Conservation (phyloP, 1,140 invertebrate species). For the Temnothorax nylanderi region DNA sequence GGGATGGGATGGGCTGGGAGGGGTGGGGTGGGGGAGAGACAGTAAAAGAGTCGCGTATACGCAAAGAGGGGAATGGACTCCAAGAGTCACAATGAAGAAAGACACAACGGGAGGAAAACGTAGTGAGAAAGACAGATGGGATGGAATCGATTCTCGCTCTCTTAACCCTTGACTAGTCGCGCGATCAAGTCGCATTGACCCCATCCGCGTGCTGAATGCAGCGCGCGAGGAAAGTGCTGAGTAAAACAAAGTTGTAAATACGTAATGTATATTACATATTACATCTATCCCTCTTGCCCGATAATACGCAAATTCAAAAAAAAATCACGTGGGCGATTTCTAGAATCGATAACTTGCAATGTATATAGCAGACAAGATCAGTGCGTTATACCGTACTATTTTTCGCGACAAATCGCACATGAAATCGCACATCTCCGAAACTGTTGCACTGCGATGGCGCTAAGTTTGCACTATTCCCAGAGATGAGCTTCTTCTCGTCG, state of each 20-base stretch:
- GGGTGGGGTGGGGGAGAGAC: neutral
- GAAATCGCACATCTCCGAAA: neutral
- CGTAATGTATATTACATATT: neutral
- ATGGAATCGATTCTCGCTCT: slow-evolving; percentile 37
- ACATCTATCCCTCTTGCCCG: neutral
- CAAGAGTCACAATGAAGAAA: neutral
- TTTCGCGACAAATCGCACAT: neutral
- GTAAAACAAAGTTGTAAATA: neutral
- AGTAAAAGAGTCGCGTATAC: slow-evolving; percentile 38
- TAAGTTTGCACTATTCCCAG: neutral
- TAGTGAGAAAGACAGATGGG: slow-evolving; percentile 61
- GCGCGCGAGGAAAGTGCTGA: neutral
- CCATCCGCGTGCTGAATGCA: neutral
- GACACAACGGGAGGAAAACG: slow-evolving; percentile 13
- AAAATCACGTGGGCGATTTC: neutral
- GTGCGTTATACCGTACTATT: no score
- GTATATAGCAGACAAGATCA: neutral
- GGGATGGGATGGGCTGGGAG: neutral
- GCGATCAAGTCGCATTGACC: slow-evolving; percentile 15
- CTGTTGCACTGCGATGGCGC: neutral
- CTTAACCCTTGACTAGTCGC: slow-evolving; percentile 5
- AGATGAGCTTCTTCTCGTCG: neutral
- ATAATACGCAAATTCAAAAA: neutral
- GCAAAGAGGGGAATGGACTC: neutral
- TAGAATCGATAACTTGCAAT: neutral